Conservation (phyloP, 1,140 invertebrate genomes). For the Goniozus legneri region DNA sequence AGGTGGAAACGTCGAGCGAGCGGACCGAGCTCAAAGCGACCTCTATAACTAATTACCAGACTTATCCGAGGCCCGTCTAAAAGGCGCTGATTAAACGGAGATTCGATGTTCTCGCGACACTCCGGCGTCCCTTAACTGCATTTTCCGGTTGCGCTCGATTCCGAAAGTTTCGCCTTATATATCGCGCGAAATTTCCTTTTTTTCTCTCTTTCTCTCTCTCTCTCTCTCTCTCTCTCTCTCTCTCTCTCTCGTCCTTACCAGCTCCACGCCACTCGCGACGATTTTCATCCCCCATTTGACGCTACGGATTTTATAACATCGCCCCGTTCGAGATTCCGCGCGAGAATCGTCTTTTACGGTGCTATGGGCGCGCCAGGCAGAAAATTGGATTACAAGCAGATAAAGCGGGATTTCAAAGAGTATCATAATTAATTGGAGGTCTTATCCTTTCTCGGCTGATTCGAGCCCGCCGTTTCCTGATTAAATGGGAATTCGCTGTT, state of each 20-base stretch:
- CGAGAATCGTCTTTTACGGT: no score
- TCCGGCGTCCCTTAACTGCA: no score
- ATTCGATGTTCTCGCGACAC: no score
- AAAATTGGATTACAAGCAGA: slow-evolving; percentile 29
- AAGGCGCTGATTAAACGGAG: slow-evolving; percentile 27
- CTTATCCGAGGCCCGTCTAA: slow-evolving; percentile 18
- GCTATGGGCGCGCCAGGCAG: slow-evolving; percentile 14
- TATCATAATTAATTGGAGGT: slow-evolving; percentile 3
- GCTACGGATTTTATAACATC: no score
- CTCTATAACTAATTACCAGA: slow-evolving; percentile 28
- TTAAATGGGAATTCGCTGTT: background rate
- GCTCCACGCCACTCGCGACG: background rate
- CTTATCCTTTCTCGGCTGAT: background rate
- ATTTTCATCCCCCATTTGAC: no score
- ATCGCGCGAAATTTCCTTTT: background rate
- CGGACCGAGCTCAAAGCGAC: slow-evolving; percentile 19
- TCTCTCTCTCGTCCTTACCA: background rate
- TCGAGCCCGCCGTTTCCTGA: background rate
- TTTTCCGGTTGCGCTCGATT: no score
- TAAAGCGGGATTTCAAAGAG: slow-evolving; percentile 1
- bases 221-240: background rate
- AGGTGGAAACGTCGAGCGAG: slow-evolving; percentile 13
- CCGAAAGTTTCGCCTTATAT: no score
- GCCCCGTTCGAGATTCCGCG: no score
- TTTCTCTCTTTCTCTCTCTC: background rate